Evolutionary conservation across 2,888 invertebrate species (phyloP), one percentile per base, ranked within the genome.

Genomic region (Agrotis exclamationis): DNA sequence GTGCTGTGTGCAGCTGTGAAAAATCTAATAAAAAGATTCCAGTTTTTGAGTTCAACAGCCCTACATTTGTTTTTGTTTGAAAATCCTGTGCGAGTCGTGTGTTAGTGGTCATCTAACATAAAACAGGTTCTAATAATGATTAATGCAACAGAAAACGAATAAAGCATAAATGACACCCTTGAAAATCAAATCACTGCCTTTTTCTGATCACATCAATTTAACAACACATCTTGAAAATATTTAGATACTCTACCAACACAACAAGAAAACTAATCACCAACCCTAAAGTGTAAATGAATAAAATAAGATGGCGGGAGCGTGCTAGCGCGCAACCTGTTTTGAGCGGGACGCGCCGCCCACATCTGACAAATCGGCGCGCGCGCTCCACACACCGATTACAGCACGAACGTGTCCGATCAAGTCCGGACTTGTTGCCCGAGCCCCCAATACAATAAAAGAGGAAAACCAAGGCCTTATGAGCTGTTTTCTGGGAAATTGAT

Each of bases 281-380:
- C 94, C 95, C 94, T 94, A 90, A 77, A 80, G 76, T 64, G 87
- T 88, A 89, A 90, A 91, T 88, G 87, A 91, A 93, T 89, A 91
- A 93, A 93, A 93, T 92, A 93, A 94, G 92, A 94, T 91, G 86
- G 86, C 77, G 76, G 75, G 64, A 73, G 64, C 71, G 71, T 73
- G 84, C 72, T 56, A 56, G 57, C 88, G 88, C 33, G 88, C 93
- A 96, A 96, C 96, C 95, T 94, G 96, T 96, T 96, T 94, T 91
- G 92, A 87, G 92, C 89, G 90, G 88, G 88, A 88, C 91, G 91
- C 88, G 86, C 84, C 93, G 93, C 95, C 95, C 90, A 94, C 95
- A 93, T 92, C 92, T 92, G 90, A 94, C 95, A 95, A 96, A 95
- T 94, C 96, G 92, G 93, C 94, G 93, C 91, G 90, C 89, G 91